Evolutionary conservation across 2,113 vertebrate genomes (phyloP).

Genomic region (Ranitomeya variabilis): DNA sequence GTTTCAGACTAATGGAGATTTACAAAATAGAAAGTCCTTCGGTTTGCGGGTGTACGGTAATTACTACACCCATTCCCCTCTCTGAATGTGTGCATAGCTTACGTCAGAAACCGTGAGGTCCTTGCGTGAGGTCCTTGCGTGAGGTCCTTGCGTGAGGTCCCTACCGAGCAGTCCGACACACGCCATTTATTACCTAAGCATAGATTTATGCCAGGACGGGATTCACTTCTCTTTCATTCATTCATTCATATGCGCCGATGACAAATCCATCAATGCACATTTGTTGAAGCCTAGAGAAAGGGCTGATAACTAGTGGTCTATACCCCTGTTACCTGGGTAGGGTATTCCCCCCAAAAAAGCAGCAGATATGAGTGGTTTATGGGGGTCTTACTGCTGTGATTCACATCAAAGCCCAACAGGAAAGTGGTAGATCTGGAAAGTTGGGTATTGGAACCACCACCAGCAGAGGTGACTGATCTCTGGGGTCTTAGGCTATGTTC

Average conservation of each 20-base stretch:
- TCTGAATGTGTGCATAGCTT: background rate
- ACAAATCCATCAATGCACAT: background rate
- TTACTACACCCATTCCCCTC: background rate
- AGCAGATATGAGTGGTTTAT: too few species aligned
- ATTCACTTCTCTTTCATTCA: background rate
- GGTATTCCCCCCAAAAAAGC: too few species aligned
- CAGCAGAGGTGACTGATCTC: too few species aligned
- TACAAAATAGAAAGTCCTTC: background rate
- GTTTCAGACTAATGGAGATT: background rate
- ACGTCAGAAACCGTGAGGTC: conserved; percentile 11
- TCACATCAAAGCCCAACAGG: too few species aligned
- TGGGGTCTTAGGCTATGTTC: too few species aligned
- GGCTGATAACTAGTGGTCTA: too few species aligned
- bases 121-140: background rate
- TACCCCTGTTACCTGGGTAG: too few species aligned
- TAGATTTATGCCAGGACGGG: too few species aligned
- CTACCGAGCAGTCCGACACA: background rate
- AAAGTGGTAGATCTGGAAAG: too few species aligned
- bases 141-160: conserved; percentile 2
- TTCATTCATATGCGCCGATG: background rate
- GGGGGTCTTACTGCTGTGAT: too few species aligned
- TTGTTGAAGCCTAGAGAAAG: too few species aligned
- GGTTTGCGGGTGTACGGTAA: background rate
- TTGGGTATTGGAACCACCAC: too few species aligned
- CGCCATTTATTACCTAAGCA: background rate